Conservation (phyloP, 2,113 vertebrate species). For the Glareola pratincola region DNA sequence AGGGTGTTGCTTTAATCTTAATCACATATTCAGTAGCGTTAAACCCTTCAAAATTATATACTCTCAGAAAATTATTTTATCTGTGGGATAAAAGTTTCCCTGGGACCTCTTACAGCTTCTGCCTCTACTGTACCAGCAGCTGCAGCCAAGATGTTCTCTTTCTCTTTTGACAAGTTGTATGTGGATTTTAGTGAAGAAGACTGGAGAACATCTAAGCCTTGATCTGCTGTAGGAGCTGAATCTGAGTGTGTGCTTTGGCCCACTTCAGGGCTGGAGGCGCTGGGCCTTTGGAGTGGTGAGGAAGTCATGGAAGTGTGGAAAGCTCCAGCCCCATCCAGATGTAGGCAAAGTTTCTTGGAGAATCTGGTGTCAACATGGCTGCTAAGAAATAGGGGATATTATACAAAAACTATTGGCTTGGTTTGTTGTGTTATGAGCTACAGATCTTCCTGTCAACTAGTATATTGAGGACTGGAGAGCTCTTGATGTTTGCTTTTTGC, state of each 20-base stretch:
- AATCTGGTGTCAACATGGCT: neutral
- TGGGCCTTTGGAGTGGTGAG: neutral
- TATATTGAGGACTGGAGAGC: neutral
- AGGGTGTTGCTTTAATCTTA: neutral
- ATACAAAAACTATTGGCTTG: neutral
- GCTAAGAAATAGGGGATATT: neutral
- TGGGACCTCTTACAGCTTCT: neutral
- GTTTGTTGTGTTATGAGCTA: neutral
- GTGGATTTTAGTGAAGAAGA: neutral
- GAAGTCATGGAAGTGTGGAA: neutral
- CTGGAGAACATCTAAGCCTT: too few species aligned
- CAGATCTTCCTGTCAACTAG: neutral
- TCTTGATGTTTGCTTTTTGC: neutral
- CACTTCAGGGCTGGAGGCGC: neutral
- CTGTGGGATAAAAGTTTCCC: neutral
- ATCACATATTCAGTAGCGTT: neutral
- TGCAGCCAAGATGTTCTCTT: neutral
- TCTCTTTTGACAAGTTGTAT: neutral
- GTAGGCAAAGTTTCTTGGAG: neutral
- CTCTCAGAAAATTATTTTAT: neutral
- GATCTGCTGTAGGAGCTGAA: neutral
- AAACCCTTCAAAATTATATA: neutral
- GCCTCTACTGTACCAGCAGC: neutral
- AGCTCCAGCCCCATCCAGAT: neutral
- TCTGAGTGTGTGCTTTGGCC: accelerated